Conservation (phyloP, 2,113 vertebrate genomes). For the Actenoides hombroni region DNA sequence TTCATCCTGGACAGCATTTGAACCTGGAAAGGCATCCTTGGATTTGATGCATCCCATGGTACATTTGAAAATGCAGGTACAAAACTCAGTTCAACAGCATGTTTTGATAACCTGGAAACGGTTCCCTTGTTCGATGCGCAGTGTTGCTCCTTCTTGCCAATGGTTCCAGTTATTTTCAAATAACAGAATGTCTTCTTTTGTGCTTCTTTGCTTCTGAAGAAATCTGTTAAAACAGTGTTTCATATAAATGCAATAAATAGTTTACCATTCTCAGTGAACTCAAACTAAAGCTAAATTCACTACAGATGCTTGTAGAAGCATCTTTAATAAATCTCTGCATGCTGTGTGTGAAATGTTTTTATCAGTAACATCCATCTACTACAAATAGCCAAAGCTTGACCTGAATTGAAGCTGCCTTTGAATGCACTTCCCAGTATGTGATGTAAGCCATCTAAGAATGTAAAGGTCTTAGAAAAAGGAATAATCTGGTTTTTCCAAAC, state of each 20-base stretch:
- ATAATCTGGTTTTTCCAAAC: background rate
- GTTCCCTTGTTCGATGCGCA: background rate
- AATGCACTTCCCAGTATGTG: background rate
- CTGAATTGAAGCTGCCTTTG: background rate
- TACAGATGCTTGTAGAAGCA: background rate
- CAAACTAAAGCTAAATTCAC: background rate
- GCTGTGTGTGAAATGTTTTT: background rate
- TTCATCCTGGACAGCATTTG: slow-evolving; percentile 68
- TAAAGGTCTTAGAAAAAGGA: background rate
- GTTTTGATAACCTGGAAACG: background rate
- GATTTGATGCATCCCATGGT: slow-evolving; percentile 97
- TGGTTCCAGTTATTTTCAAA: background rate
- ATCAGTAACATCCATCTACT: background rate
- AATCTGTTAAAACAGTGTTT: slow-evolving; percentile 65
- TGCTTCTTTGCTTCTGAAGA: slow-evolving; percentile 7
- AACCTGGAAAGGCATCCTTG: slow-evolving; percentile 78
- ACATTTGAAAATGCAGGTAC: slow-evolving; percentile 57
- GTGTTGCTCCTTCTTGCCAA: background rate
- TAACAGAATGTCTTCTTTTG: background rate
- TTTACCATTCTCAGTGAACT: background rate
- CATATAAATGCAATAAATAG: background rate
- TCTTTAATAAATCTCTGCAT: background rate
- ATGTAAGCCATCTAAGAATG: background rate
- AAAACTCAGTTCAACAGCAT: slow-evolving; percentile 51
- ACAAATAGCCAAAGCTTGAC: background rate